Base-by-base conservation (phyloP, 2,113 vertebrate genomes). In the Cephalopterus ornatus region DNA sequence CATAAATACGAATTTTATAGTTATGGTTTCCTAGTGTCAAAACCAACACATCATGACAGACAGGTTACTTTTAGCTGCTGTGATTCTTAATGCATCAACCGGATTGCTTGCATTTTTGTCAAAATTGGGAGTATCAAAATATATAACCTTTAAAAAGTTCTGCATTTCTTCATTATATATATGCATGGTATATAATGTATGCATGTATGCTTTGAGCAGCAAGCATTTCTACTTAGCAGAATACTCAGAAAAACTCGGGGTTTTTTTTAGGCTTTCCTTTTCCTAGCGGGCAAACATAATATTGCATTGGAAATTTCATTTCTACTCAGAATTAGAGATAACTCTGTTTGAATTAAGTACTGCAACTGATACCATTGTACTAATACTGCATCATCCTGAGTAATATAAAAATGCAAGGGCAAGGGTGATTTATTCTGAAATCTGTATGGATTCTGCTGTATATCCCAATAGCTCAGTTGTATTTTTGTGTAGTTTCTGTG, bases 1-100 rank as follows among this genome's bases (percentile, higher is more conserved):
- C 70, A 85, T 86, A 96, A 96, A 97, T 92, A 95, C 50, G 74
- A 39, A 89, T 92, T 92, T 97, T 97, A 79, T 73, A 95, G 58
- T 82, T 92, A 76, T 20, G 35, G 41, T 86, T 91, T 83, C 58
- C 76, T 90, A 71, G 88, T 97, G 83, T 95, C 72, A 93, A 89
- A 96, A 83, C 76, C 41, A 93, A 74, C 87, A 79, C 21, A 44
- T 89, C 62, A 62, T 49, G 74, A 88, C 39, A 61, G 41, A 80
- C 83, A 59, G 42, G 44, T 79, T 79, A 81, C 46, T 76, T 84
- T 82, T 91, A 91, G 66, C 55, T 2, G 1, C 50, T 77, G 15
- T 74, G 44, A 93, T 91, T 88, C 71, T 73, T 92, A 89, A 76
- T 24, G n/a, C 27, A 75, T 82, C 70, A 35, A 22, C 56, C 62